These are phyloP conservation scores for Odontocolon sp. DNA, from an alignment of 2,888 invertebrate genomes.

Conservation along the genomic window DNA sequence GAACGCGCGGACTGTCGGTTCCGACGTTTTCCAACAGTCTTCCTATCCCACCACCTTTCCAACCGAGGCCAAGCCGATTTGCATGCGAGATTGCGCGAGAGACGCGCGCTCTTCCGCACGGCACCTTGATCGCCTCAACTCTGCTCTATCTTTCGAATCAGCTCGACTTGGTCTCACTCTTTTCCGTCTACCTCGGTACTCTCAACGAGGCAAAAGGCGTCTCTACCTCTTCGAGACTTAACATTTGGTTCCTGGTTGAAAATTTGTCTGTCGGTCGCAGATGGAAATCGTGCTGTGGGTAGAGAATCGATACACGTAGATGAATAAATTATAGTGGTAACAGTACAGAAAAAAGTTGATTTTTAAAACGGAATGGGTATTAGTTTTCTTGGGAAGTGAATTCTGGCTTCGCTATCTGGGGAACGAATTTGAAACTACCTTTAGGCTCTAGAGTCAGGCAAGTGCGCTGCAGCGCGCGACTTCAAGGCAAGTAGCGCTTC, in stretches of 20 bases:
- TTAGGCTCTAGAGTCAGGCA: no score
- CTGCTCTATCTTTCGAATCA: conserved; percentile 68
- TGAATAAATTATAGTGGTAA: no score
- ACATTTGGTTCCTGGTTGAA: conserved; percentile 51
- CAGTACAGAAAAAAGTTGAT: no score
- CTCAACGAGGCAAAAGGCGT: conserved; percentile 41
- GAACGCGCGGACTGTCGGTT: conserved; percentile 42
- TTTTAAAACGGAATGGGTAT: no score
- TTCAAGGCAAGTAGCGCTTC: no score
- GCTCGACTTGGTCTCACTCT: conserved; percentile 50
- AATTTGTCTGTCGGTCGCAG: conserved; percentile 49
- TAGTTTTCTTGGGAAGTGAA: no score
- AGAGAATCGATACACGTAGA: not conserved
- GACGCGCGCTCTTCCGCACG: conserved; percentile 63
- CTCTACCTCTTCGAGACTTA: conserved; percentile 30
- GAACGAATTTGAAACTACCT: no score
- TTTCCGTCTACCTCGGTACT: conserved; percentile 35
- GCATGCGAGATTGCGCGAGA: conserved; percentile 70
- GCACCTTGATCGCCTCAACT: conserved; percentile 67
- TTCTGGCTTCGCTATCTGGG: no score
- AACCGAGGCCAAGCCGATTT: conserved; percentile 66
- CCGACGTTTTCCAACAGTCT: conserved; percentile 43
- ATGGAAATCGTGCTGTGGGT: conserved; percentile 22
- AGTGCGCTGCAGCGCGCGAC: no score
- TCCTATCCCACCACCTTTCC: conserved; percentile 37